Conservation (phyloP, 2,797 vertebrate species). For the Siniperca undulata region DNA sequence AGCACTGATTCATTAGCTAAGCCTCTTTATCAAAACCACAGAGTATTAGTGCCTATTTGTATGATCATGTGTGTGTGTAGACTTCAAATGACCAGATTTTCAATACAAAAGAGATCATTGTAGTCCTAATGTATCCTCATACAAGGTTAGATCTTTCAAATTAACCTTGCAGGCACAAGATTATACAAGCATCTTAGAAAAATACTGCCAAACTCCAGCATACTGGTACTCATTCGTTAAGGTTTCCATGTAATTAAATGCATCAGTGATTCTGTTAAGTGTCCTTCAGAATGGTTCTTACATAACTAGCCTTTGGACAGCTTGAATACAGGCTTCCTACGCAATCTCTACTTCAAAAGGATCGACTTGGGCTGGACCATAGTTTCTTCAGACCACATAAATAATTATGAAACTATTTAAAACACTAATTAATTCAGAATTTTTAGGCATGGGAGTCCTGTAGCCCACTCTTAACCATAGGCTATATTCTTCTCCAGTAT, state of each 20-base stretch:
- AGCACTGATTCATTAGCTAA: slow-evolving; percentile 63
- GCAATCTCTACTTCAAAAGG: slow-evolving; percentile 2
- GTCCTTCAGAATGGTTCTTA: slow-evolving; percentile 35
- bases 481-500: not conserved
- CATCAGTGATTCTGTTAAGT: slow-evolving; percentile 24
- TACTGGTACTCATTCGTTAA: slow-evolving; percentile 20
- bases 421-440: not conserved
- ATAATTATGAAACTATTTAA: not conserved
- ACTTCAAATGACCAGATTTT: slow-evolving; percentile 42
- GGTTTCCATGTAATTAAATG: slow-evolving; percentile 41
- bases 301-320: slow-evolving; percentile 21
- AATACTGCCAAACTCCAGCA: not conserved
- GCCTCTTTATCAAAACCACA: slow-evolving; percentile 55
- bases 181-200: slow-evolving; percentile 8
- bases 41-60: slow-evolving; percentile 49
- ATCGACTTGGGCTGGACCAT: not conserved
- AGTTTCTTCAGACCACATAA: not conserved
- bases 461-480: not conserved
- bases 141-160: slow-evolving; percentile 43
- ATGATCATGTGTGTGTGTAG: slow-evolving; percentile 31
- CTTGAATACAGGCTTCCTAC: slow-evolving; percentile 11
- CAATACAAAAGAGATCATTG: slow-evolving; percentile 32
- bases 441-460: not conserved
- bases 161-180: slow-evolving; percentile 12
- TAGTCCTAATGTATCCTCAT: slow-evolving; percentile 22